A percentile compares a stretch with the other conserved stretches of the same genome.
Conservation (phyloP, 1,140 invertebrate genomes). For the Conopomorpha cramerella region DNA sequence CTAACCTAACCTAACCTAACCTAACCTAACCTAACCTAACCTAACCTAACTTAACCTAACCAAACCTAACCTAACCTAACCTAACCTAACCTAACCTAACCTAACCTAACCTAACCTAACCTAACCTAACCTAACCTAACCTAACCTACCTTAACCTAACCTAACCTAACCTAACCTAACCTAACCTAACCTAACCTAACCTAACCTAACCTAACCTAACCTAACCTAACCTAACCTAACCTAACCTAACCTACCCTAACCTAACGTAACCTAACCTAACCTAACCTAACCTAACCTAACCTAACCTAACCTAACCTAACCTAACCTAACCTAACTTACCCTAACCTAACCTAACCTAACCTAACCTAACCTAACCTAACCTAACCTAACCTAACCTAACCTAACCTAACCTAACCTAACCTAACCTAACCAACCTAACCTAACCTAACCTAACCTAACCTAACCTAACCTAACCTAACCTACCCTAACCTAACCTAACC, state of each 20-base stretch:
- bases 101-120: slow-evolving; percentile 1
- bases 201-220: slow-evolving; percentile 1
- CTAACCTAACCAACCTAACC: too few relatives aligned
- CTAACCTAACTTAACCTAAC: slow-evolving; percentile 1
- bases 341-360: neutral
- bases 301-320: neutral
- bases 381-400: neutral
- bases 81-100: slow-evolving; percentile 2
- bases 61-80: slow-evolving; percentile 1
- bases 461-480: neutral
- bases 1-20: slow-evolving; percentile 2
- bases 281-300: neutral
- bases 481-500: too few relatives aligned
- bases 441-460: neutral
- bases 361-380: neutral
- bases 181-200: slow-evolving; percentile 1
- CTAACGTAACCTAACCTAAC: neutral
- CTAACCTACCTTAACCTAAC: too few relatives aligned
- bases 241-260: too few relatives aligned
- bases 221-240: slow-evolving; percentile 1
- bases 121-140: slow-evolving; percentile 1
- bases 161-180: slow-evolving; percentile 1
- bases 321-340: neutral
- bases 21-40: slow-evolving; percentile 2
- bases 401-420: neutral